Evolutionary conservation across 2,113 vertebrate species (phyloP).

Genomic region (Trematomus loennbergii): DNA sequence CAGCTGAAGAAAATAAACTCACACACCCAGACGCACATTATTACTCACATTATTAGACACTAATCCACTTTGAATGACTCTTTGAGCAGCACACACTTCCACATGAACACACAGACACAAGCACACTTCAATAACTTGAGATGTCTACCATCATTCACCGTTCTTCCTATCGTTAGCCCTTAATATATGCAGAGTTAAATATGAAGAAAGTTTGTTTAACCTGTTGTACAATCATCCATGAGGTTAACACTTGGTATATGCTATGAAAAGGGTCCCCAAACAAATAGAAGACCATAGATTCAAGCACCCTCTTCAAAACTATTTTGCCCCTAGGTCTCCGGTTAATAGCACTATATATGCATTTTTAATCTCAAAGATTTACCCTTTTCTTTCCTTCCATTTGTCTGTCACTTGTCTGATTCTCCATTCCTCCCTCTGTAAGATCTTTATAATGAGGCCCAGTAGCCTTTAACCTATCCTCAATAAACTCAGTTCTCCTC

Average conservation of each 20-base stretch:
- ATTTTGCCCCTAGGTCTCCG: constrained; percentile 7
- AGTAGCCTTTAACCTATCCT: constrained; percentile 65
- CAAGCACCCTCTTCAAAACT: constrained; percentile 19
- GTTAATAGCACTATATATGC: constrained; percentile 59
- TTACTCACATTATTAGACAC: neutral
- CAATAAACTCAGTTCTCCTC: constrained; percentile 60
- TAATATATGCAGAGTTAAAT: constrained; percentile 47
- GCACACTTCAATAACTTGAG: constrained; percentile 34
- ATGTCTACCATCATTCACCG: constrained; percentile 61
- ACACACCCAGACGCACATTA: neutral
- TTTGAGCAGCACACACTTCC: neutral
- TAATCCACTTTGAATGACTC: neutral
- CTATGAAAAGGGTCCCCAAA: constrained; percentile 42
- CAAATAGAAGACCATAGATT: constrained; percentile 22
- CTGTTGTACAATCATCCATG: constrained; percentile 18
- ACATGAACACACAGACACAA: neutral
- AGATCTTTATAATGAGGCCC: constrained; percentile 67
- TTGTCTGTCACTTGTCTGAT: constrained; percentile 41
- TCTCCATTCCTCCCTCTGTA: constrained; percentile 36
- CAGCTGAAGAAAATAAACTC: constrained; percentile 23
- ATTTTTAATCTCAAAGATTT: constrained; percentile 70
- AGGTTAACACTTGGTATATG: constrained; percentile 24
- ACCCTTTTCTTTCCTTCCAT: neutral
- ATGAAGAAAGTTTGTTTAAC: constrained; percentile 14
- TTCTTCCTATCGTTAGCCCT: constrained; percentile 26